Percentiles rank a stretch among this genome's conserved stretches.
These are phyloP conservation scores for Omphaloscelis lunosa DNA, from an alignment of 2,888 invertebrate species.

Conservation along the genomic window DNA sequence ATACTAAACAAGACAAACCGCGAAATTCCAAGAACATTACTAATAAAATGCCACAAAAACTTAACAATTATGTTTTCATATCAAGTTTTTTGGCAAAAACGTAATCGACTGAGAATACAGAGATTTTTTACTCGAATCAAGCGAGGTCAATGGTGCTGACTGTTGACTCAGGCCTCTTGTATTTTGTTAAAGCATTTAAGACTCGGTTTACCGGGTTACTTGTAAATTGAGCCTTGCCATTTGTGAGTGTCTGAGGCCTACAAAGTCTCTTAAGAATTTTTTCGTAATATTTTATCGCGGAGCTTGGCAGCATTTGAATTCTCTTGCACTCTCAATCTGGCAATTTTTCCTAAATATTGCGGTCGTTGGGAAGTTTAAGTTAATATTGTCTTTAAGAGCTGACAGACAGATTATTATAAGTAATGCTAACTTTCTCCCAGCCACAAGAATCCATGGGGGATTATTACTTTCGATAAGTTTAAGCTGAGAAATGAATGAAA, in stretches of 20 bases:
- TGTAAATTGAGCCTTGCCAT: background rate
- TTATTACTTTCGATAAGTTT: background rate
- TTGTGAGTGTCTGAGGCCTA: background rate
- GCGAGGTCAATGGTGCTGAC: slow-evolving; percentile 42
- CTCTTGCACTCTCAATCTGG: background rate
- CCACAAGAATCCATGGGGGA: background rate
- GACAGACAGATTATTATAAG: background rate
- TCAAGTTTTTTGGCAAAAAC: slow-evolving; percentile 41
- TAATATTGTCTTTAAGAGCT: background rate
- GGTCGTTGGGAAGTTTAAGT: background rate
- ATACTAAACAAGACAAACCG: background rate
- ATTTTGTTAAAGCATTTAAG: slow-evolving; percentile 1
- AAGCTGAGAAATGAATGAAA: background rate
- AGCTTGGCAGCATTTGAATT: background rate
- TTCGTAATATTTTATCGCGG: background rate
- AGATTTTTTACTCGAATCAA: slow-evolving; percentile 25
- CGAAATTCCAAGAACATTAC: slow-evolving; percentile 25
- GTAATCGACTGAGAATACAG: slow-evolving; percentile 15
- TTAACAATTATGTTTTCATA: slow-evolving; percentile 37
- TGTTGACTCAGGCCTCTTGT: slow-evolving; percentile 23
- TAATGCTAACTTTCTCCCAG: background rate
- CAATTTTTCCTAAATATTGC: background rate
- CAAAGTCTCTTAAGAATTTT: background rate
- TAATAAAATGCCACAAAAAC: slow-evolving; percentile 24
- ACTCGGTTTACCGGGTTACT: background rate